Evolutionary conservation across 2,888 invertebrate species (phyloP), one percentile per base, ranked within the genome.

Genomic region (Octodonta nipae): DNA sequence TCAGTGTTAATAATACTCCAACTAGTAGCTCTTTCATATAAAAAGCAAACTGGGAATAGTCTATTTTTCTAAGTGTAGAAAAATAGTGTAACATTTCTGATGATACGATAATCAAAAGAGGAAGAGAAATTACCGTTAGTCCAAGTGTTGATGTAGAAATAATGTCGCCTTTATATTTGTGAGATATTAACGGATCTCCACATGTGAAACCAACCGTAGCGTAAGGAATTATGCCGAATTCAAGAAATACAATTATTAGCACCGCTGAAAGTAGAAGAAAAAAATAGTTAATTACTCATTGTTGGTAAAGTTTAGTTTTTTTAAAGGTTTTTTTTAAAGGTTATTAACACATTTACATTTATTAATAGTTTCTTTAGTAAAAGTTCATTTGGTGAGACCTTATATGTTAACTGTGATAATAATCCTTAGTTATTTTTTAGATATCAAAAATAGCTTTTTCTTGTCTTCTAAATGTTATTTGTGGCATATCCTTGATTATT

Each of bases 111-210:
- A 52, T 15, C 22, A 48, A 40, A 39, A 60, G 60, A 6, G 54
- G 45, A 6, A 47, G 24, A 1, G 49, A 33, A 11, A 60, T 44
- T 50, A 75, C 60, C 35, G 76, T 15, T 30, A 73, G 60, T 2
- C 76, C 60, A 11, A 82, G 62, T 36, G 66, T 47, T 1, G 64
- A 58, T 37, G 71, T 61, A 32, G 72, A 65, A 42, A 84, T 65
- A 3, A 79, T 79, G 49, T 83, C 82, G 1, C 81, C 80, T 1
- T 56, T 60, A 52, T 70, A 78, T 38, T 70, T 70, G 56, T 71
- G 71, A 0, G 74, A 72, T 48, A 82, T 71, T 36, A 69, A 67
- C 4, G 77, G 76, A 53, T 84, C 82, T 47, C 72, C 69, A 63
- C 82, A 82, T 44, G 64, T 71, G 60, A 78, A 82, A 4, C 81